phyloP scores from a whole-genome alignment of 2,888 invertebrate species.

The Heliconius charithonia region DNA sequence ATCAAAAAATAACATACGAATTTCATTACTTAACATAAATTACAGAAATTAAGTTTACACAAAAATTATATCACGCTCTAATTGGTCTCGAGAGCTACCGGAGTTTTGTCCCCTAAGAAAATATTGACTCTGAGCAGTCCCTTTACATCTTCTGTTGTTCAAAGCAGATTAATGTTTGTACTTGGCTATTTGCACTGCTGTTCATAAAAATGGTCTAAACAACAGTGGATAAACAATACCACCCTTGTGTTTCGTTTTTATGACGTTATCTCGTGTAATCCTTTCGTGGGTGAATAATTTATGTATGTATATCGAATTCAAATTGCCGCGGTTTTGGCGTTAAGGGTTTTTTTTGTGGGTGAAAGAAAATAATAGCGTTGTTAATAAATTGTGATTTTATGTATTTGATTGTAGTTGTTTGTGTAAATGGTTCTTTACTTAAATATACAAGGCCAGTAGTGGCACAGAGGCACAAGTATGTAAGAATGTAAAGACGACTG shows the following conservation, averaged over 20 bases:
- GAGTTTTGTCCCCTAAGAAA: slow-evolving; percentile 78
- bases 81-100: slow-evolving; percentile 72
- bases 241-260: slow-evolving; percentile 65
- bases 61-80: slow-evolving; percentile 82
- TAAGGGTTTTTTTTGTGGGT: slow-evolving; percentile 4
- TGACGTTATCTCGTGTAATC: slow-evolving; percentile 67
- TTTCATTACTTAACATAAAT: slow-evolving; percentile 49
- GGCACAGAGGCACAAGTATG: too few relatives aligned
- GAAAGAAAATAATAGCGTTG: background rate
- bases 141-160: slow-evolving; percentile 81
- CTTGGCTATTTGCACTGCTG: slow-evolving; percentile 76
- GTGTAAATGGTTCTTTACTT: too few relatives aligned
- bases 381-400: background rate
- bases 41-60: slow-evolving; percentile 77
- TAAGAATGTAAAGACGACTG: too few relatives aligned
- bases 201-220: slow-evolving; percentile 82
- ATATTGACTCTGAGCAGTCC: slow-evolving; percentile 74
- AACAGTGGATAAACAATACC: slow-evolving; percentile 70
- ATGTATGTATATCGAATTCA: slow-evolving; percentile 45
- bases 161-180: slow-evolving; percentile 83
- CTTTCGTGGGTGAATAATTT: slow-evolving; percentile 54
- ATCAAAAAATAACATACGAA: slow-evolving; percentile 42
- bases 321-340: slow-evolving; percentile 33
- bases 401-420: background rate
- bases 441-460: too few relatives aligned